Conservation (phyloP, 2,797 vertebrate genomes). For the Phrynocephalus forsythii region DNA sequence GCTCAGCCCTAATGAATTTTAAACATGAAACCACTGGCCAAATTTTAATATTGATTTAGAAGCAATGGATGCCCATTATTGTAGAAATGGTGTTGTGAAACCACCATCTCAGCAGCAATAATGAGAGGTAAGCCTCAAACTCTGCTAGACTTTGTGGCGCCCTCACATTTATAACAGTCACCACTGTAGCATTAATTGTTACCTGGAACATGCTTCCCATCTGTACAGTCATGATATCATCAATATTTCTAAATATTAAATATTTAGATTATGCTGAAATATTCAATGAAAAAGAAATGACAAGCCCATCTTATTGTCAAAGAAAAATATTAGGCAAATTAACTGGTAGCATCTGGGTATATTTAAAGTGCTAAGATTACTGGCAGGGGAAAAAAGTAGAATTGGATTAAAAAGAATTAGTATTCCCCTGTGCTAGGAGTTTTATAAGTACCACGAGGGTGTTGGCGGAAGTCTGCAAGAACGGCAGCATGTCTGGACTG, state of each 20-base stretch:
- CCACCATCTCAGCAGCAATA: slow-evolving; percentile 45
- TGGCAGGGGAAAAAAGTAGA: slow-evolving; percentile 29
- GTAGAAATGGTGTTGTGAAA: background rate
- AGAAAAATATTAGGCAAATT: slow-evolving; percentile 53
- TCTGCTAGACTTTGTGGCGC: slow-evolving; percentile 50
- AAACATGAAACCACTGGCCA: background rate
- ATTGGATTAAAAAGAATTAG: slow-evolving; percentile 55
- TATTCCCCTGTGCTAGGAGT: slow-evolving; percentile 48
- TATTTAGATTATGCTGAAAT: slow-evolving; percentile 39
- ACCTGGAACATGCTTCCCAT: slow-evolving; percentile 62
- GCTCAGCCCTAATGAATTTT: background rate
- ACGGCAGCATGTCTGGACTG: slow-evolving; percentile 71
- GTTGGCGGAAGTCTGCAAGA: slow-evolving; percentile 65
- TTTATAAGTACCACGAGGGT: slow-evolving; percentile 71
- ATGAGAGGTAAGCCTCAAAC: slow-evolving; percentile 55
- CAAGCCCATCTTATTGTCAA: slow-evolving; percentile 36
- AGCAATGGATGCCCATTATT: background rate
- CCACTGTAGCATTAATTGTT: slow-evolving; percentile 64
- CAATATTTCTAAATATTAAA: slow-evolving; percentile 36
- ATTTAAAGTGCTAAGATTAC: slow-evolving; percentile 48
- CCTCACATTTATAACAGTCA: slow-evolving; percentile 68
- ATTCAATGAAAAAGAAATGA: slow-evolving; percentile 45
- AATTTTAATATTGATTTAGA: slow-evolving; percentile 20
- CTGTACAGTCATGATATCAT: slow-evolving; percentile 47
- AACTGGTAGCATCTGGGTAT: slow-evolving; percentile 38